phyloP scores from a whole-genome alignment of 2,797 vertebrate species.

The Chlorospingus flavigularis region DNA sequence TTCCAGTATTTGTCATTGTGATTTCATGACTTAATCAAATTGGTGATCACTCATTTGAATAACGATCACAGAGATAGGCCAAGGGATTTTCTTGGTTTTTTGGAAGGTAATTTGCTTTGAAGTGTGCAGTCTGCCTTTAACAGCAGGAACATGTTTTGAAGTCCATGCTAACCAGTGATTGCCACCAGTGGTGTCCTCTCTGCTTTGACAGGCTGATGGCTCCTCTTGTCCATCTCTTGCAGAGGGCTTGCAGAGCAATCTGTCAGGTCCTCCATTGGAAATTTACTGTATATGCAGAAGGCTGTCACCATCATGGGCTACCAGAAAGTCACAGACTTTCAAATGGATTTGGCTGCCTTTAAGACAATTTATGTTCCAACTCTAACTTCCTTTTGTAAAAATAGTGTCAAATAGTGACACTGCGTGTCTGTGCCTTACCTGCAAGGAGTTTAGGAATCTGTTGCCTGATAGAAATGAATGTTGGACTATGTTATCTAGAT shows the following conservation, averaged over 20 bases:
- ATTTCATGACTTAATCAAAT: neutral
- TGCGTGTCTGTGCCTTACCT: neutral
- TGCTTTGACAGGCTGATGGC: neutral
- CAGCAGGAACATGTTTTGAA: neutral
- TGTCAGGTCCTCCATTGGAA: neutral
- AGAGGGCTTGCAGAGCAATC: neutral
- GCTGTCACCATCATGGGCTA: neutral
- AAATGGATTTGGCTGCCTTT: neutral
- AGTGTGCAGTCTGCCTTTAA: neutral
- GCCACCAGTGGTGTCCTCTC: neutral
- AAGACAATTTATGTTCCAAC: neutral
- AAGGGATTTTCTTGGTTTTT: neutral
- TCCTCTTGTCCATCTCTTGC: neutral
- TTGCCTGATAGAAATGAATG: neutral
- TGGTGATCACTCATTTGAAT: neutral
- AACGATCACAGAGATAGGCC: neutral
- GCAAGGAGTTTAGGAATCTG: neutral
- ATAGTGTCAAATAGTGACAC: neutral
- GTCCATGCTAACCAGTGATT: neutral
- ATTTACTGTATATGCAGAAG: neutral
- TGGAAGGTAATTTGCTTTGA: neutral
- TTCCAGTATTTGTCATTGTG: neutral
- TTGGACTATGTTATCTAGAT: neutral
- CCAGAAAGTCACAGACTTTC: neutral
- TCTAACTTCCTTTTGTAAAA: neutral